Evolutionary conservation across 2,113 vertebrate genomes (phyloP), one percentile per base, ranked within the genome.

Genomic region (Corydoras maculifer): DNA sequence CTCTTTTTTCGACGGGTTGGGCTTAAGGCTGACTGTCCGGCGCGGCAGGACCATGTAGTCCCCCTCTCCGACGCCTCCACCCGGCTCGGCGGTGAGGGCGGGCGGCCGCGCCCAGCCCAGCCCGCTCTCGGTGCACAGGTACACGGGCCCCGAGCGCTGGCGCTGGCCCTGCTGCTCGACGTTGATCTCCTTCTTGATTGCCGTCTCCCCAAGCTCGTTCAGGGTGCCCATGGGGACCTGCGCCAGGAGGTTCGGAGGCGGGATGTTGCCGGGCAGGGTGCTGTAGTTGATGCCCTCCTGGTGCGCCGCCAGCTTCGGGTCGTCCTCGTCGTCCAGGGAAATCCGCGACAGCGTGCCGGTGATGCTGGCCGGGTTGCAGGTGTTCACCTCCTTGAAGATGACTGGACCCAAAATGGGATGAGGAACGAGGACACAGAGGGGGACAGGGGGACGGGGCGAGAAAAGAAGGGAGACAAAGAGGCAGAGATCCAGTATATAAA

Each of bases 21-120:
- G 94, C 70, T 98, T 97, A 74, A 99, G 92, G 88, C 92, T 96
- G 84, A 93, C 83, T 75, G 92, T 94, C 86, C 96, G 87, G 18
- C 94, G 90, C 3, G 96, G 96, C 79, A 98, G 89, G 82, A 98
- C 94, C 94, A 97, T 98, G 84, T 98, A 99, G 86, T 98, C 95
- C 70, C 96, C 94, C 87, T 98, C 94, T 0, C 90, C 82, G 0
- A 88, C 87, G 0, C 0, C 87, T 70, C 0, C 87, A 79, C 57
- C 82, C 82, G 87, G 85, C 74, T 87, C 87, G 76, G 85, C 86
- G 77, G 85, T 82, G 69, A 84, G 82, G 11, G 84, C 71, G 0
- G 90, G 87, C 0, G 91, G 88, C 50, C 89, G 88, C 13, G 94
- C 86, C 93, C 94, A 96, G 0, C 93, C 90, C 79, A 98, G 85